Evolutionary conservation across 2,888 invertebrate species (phyloP), one percentile per base, ranked within the genome.

Genomic region (Torymus texanus): DNA sequence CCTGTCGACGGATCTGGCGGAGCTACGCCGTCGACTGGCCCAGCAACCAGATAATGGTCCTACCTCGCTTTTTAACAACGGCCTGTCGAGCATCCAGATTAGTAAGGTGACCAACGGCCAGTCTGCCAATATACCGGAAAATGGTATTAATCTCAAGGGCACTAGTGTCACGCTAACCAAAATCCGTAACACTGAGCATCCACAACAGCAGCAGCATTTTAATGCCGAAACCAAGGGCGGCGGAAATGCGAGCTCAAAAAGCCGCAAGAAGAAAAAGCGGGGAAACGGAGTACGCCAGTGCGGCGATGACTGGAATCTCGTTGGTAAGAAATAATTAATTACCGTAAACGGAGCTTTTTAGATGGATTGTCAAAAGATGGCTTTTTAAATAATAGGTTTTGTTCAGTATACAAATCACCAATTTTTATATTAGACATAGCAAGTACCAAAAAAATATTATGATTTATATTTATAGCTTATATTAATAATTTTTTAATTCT

Each of bases 281-380:
- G 88, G 87, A 80, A 87, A 85, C 71, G 88, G 89, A 75, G 84
- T 88, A 82, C 87, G 89, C 77, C 86, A 87, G 71, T 84, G 86
- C 84, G 90, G 90, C 75, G 90, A 90, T 86, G 90, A 90, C 88
- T 90, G 90, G 90, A 90, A 89, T 85, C 89, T 90, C 88, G 90
- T 90, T 90, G 90, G 90, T 90, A 89, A 90, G 90, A 88, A 88
- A 86, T 84, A 86, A 85, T 87, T 84, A 85, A 86, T 84, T 83
- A 16, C 71, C 59, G 70, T 66, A 68, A 67, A 68, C 78, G 79
- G 80, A 81, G 58, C 65, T 75, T 80, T 79, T 78, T 80, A 75
- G 21, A 21, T 74, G 16, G 67, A 59, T 73, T 78, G 80, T 77
- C 41, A 75, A 74, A 71, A 73, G 73, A 58, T 78, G 79, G 79